phyloP scores from a whole-genome alignment of 2,888 invertebrate genomes.

The Platycheirus albimanus region DNA sequence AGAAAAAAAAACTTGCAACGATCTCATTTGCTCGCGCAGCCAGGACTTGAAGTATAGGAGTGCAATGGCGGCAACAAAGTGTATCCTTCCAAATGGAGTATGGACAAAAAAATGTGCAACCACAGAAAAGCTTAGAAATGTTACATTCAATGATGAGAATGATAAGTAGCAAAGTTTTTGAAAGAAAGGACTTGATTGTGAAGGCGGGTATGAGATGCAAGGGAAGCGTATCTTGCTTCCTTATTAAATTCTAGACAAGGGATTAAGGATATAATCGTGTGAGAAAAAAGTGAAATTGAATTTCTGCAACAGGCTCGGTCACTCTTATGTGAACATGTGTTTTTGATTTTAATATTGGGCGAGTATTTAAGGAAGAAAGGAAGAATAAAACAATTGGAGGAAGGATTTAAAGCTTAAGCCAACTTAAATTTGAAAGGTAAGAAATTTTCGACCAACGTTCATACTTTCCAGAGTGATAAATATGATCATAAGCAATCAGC shows the following conservation, averaged over 20 bases:
- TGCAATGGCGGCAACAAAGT: constrained; percentile 61
- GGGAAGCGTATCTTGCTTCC: neutral
- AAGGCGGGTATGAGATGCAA: neutral
- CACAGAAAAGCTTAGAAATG: constrained; percentile 66
- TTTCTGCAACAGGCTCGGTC: constrained; percentile 37
- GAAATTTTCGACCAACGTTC: too few relatives aligned
- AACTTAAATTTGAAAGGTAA: too few relatives aligned
- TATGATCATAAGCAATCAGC: too few relatives aligned
- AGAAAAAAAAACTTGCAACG: constrained; percentile 62
- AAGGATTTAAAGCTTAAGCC: too few relatives aligned
- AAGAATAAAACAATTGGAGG: too few relatives aligned
- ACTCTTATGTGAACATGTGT: neutral
- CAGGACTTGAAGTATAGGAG: constrained; percentile 31
- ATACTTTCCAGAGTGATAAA: too few relatives aligned
- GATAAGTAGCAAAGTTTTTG: constrained; percentile 14
- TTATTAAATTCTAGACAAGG: constrained; percentile 1
- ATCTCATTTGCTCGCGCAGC: constrained; percentile 68
- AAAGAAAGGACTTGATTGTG: neutral
- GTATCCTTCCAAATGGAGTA: neutral
- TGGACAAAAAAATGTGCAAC: constrained; percentile 53
- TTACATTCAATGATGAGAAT: constrained; percentile 49
- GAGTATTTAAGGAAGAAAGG: too few relatives aligned
- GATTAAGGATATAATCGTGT: neutral
- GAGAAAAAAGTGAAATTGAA: constrained; percentile 53
- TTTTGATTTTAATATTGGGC: too few relatives aligned